phyloP scores from a whole-genome alignment of 2,888 invertebrate species.

The Hipparchia sbordonii region DNA sequence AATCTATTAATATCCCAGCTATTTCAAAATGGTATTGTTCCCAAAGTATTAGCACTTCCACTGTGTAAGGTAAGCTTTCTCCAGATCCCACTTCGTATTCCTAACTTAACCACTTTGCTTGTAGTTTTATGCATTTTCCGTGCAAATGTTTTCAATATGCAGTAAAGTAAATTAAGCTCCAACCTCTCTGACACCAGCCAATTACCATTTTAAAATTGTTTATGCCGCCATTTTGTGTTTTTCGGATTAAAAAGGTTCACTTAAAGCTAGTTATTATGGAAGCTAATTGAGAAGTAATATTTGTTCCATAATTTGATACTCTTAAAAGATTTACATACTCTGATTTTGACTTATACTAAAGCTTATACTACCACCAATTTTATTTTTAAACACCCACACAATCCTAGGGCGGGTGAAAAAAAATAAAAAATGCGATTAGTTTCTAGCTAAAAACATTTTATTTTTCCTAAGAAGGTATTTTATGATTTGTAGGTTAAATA shows the following conservation, averaged over 20 bases:
- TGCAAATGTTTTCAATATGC: constrained; percentile 73
- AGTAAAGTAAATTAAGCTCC: constrained; percentile 54
- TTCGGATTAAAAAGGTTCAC: constrained; percentile 17
- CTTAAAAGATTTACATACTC: too few relatives aligned
- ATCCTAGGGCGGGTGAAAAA: too few relatives aligned
- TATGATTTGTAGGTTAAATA: too few relatives aligned
- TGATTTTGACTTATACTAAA: too few relatives aligned
- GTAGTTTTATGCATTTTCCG: constrained; percentile 51
- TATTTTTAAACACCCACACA: too few relatives aligned
- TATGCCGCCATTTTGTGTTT: constrained; percentile 15
- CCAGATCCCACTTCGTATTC: constrained; percentile 21
- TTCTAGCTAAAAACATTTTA: too few relatives aligned
- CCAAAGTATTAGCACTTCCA: constrained; percentile 13
- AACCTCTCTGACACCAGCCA: constrained; percentile 19
- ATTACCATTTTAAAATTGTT: constrained; percentile 26
- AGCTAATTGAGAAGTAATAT: not conserved
- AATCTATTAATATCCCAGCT: not conserved
- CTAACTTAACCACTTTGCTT: constrained; percentile 43
- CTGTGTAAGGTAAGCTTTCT: constrained; percentile 17
- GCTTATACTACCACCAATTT: too few relatives aligned
- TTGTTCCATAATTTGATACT: too few relatives aligned
- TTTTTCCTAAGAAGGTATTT: too few relatives aligned
- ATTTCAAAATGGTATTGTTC: not conserved
- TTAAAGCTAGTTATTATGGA: not conserved
- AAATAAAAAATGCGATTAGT: too few relatives aligned